phyloP scores from a whole-genome alignment of 2,888 invertebrate genomes.

The Cetonia aurata region DNA sequence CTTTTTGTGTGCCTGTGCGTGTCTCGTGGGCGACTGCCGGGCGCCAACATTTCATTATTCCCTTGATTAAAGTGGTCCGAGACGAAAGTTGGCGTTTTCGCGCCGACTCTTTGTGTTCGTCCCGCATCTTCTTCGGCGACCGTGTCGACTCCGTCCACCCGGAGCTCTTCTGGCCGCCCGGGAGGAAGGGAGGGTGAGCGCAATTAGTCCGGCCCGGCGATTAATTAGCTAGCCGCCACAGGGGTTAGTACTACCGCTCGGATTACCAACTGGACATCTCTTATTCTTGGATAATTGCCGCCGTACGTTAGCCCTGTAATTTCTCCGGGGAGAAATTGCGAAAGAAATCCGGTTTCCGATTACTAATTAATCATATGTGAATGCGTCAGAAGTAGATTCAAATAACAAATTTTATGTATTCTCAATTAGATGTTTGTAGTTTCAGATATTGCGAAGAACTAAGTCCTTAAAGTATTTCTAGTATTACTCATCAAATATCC shows the following conservation, averaged over 20 bases:
- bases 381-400: background rate
- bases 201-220: slow-evolving; percentile 39
- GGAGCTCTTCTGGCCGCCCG: background rate
- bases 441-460: no score
- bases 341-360: slow-evolving; percentile 14
- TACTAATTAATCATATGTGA: slow-evolving; percentile 15
- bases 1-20: slow-evolving; percentile 65
- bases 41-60: slow-evolving; percentile 67
- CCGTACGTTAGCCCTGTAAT: slow-evolving; percentile 28
- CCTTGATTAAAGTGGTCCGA: slow-evolving; percentile 63
- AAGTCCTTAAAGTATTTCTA: no score
- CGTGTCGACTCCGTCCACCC: slow-evolving; percentile 5
- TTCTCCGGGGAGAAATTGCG: slow-evolving; percentile 23
- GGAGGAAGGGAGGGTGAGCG: slow-evolving; percentile 22
- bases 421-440: no score
- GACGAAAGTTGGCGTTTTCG: slow-evolving; percentile 45
- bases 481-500: no score
- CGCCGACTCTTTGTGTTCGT: slow-evolving; percentile 38
- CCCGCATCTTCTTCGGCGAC: slow-evolving; percentile 29
- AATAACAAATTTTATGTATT: no score
- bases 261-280: slow-evolving; percentile 29
- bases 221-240: slow-evolving; percentile 33
- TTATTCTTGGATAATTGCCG: slow-evolving; percentile 33
- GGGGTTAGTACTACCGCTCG: slow-evolving; percentile 28
- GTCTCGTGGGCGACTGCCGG: slow-evolving; percentile 62